Evolutionary conservation across 2,888 invertebrate species (phyloP), one percentile per base, ranked within the genome.

Genomic region (Fragum whitleyi): DNA sequence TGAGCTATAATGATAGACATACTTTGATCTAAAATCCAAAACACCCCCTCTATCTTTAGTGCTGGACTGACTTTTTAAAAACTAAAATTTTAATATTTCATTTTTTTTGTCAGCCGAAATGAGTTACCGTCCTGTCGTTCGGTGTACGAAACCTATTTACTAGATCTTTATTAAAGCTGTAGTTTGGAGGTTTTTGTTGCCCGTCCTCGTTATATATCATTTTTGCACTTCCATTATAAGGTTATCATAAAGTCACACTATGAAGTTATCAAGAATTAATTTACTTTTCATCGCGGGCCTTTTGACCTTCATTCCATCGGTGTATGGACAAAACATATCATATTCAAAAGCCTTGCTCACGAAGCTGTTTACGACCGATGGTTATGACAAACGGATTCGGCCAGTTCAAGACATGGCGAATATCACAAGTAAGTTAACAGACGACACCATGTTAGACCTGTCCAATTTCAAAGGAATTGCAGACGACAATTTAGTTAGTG

Each of bases 281-380:
- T 16, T 47, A 47, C 16, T 47, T 14, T 3, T n/a, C 47, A n/a
- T n/a, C 47, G 19, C n/a, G n/a, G 5, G 47, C 14, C n/a, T 9
- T 9, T 47, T 47, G n/a, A 47, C 19, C 16, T 16, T 47, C 14
- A n/a, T 47, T 3, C 5, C 47, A 2, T 14, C 32, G 14, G 32
- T 61, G 32, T 19, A 61, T 42, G 65, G 42, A 7, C 65, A 65
- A 32, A 42, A n/a, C 42, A 19, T 23, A 7, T 7, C 53, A 9
- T 5, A 69, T 28, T 29, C 53, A 16, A 69, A 69, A 14, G 69
- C 69, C 16, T 32, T 69, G 53, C 7, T 28, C 6, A 69, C 69
- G 21, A 23, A 69, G 19, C 32, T 69, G 53, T 69, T 69, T 28
- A 69, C 53, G 2, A 69, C 69, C 14, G 29, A 53, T 29, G 53